Conservation (phyloP, 2,888 invertebrate species). For the Metalampra italica region DNA sequence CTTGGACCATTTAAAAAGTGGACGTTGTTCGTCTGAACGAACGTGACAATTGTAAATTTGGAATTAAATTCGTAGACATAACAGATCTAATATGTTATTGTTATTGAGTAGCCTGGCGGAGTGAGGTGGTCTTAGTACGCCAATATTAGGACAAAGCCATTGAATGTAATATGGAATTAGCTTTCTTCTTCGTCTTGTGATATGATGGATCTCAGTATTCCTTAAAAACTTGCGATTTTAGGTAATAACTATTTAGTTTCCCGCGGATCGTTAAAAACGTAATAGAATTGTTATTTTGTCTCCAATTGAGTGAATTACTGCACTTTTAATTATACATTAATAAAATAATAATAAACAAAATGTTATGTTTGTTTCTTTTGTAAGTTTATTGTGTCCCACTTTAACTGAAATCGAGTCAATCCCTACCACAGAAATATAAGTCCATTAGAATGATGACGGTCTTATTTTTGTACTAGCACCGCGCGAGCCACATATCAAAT, state of each 20-base stretch:
- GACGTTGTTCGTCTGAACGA: too few relatives aligned
- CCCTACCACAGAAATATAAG: too few relatives aligned
- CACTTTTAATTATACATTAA: slow-evolving; percentile 71
- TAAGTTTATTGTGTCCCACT: slow-evolving; percentile 1
- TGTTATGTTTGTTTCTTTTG: slow-evolving; percentile 36
- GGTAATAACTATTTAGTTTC: slow-evolving; percentile 20
- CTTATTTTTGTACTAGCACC: too few relatives aligned
- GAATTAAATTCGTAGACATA: too few relatives aligned
- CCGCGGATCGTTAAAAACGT: slow-evolving; percentile 13
- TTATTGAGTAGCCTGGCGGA: too few relatives aligned
- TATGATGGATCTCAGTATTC: slow-evolving; percentile 65
- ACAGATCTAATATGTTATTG: too few relatives aligned
- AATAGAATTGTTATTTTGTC: slow-evolving; percentile 49
- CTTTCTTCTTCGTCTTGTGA: slow-evolving; percentile 39
- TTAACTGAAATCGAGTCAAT: too few relatives aligned
- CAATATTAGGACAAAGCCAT: slow-evolving; percentile 16
- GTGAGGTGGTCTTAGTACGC: too few relatives aligned
- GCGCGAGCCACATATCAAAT: too few relatives aligned
- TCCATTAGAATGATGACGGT: too few relatives aligned
- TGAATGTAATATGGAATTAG: slow-evolving; percentile 37
- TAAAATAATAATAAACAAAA: slow-evolving; percentile 60
- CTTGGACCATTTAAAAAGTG: too few relatives aligned
- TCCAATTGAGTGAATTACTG: slow-evolving; percentile 60
- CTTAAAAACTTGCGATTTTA: slow-evolving; percentile 26
- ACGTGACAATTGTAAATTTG: too few relatives aligned